phyloP scores from a whole-genome alignment of 2,113 vertebrate species.

The Esox niger region DNA sequence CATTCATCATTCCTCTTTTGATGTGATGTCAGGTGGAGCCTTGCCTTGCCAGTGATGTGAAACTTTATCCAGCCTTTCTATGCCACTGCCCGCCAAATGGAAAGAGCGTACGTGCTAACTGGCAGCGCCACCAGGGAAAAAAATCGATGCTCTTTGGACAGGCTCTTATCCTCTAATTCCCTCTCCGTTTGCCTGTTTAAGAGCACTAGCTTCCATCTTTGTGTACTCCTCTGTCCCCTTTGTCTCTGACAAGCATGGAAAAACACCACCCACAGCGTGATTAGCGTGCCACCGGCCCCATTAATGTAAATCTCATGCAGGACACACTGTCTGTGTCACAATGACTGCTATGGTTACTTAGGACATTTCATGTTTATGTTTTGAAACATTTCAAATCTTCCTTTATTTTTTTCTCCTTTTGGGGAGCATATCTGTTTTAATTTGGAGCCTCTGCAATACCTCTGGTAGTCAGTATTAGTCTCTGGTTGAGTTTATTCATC shows the following conservation, averaged over 20 bases:
- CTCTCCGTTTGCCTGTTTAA: conserved; percentile 38
- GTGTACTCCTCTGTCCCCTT: conserved; percentile 12
- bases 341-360: conserved; percentile 26
- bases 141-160: conserved; percentile 65
- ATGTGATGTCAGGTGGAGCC: conserved; percentile 46
- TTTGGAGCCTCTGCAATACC: conserved; percentile 26
- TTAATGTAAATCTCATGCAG: conserved; percentile 48
- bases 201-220: conserved; percentile 38
- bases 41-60: conserved; percentile 35
- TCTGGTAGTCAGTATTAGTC: conserved; percentile 29
- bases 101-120: conserved; percentile 66
- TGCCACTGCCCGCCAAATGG: conserved; percentile 40
- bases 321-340: conserved; percentile 34
- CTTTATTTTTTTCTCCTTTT: conserved; percentile 18
- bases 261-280: conserved; percentile 20
- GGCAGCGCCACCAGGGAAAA: conserved; percentile 54
- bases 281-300: conserved; percentile 26
- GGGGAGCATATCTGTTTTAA: conserved; percentile 41
- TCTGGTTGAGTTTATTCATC: conserved; percentile 52
- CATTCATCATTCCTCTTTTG: conserved; percentile 31
- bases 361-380: conserved; percentile 44
- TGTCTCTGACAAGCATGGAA: conserved; percentile 1
- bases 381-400: conserved; percentile 30
- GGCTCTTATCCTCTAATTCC: conserved; percentile 55
- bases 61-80: conserved; percentile 50